Base-by-base conservation (phyloP, 2,888 invertebrate genomes). In the Callimorpha dominula region DNA sequence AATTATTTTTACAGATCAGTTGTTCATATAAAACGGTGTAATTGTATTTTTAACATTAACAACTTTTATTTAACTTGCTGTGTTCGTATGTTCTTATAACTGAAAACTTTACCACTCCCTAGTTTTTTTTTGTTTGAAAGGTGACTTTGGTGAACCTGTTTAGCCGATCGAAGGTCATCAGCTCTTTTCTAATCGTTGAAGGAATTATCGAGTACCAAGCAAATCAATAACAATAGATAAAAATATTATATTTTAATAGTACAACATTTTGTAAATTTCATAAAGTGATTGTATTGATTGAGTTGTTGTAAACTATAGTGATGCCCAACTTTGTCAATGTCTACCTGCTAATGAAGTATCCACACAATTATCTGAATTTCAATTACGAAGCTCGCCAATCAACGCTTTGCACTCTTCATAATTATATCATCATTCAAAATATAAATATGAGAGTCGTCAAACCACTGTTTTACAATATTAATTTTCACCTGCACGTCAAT, bases 401-500 rank as follows among this genome's bases (percentile, higher is more conserved):
- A 81, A 70, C 50, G 65, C 66, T 65, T 70, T 71, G 54, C 70
- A 69, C 62, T 70, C 52, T 68, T 75, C 69, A 74, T 82, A 79
- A 78, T 74, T 74, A 68, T 54, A 73, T 80, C 40, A 74, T 72
- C 57, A 67, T 79, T 79, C 71, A 72, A 71, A 82, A 75, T 68
- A 74, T 77, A 74, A 82, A 74, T 75, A 77, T 72, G 71, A 74
- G 49, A 71, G 31, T 69, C 73, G 68, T 70, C 65, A 64, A 65
- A 52, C 67, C 72, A 82, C 68, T 78, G 79, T 68, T 78, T 75
- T 75, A 57, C 72, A 31, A 77, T 72, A 81, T 81, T 81, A 77
- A 82, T 78, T 75, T 69, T 65, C 70, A 62, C 31, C 71, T 70
- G 68, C 72, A 74, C 84, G 72, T 77, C 78, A 82, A 78, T 82